Evolutionary conservation across 2,888 invertebrate species (phyloP), one percentile per base, ranked within the genome.

Genomic region (Leptinotarsa rubiginosa): DNA sequence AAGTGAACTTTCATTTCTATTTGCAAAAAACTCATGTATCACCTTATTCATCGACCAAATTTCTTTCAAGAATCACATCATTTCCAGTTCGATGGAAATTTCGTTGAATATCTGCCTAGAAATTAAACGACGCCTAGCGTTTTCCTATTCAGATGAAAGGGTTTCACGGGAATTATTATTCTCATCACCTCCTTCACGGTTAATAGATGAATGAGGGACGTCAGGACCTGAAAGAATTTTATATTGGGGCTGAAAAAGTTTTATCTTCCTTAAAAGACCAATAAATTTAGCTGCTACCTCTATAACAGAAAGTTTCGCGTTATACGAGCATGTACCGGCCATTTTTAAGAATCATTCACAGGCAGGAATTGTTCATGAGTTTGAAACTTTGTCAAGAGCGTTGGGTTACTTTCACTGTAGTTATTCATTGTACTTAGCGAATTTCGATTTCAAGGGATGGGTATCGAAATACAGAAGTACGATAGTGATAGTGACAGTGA

Each of bases 141-240:
- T 64, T 64, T 22, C 20, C 50, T 18, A 31, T 70, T 64, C 50
- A 50, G 31, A 64, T 22, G 50, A 52, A 65, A 65, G 65, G 31
- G 71, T 47, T 65, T 71, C 31, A 69, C 18, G 18, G 16, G 59
- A 69, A 69, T 56, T 69, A 71, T 62, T 64, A 67, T 71, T 71
- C 74, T 47, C 66, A 49, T 49, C 59, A 66, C 52, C 59, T 68
- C 54, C 59, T 67, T 25, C 64, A 52, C 49, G 65, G 62, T 70
- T 71, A 70, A 70, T 71, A 74, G 74, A 74, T 67, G 74, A 74
- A 74, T 70, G 62, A 67, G 70, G 56, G 67, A 68, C 31, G 66
- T 25, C 59, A 62, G 47, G 50, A 68, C 62, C 65, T 66, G 64
- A 56, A 41, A 62, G 56, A 66, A 69, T 74, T 72, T 66, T 67